Conservation (phyloP, 2,888 invertebrate genomes). For the Amblyjoppa fuscipennis region DNA sequence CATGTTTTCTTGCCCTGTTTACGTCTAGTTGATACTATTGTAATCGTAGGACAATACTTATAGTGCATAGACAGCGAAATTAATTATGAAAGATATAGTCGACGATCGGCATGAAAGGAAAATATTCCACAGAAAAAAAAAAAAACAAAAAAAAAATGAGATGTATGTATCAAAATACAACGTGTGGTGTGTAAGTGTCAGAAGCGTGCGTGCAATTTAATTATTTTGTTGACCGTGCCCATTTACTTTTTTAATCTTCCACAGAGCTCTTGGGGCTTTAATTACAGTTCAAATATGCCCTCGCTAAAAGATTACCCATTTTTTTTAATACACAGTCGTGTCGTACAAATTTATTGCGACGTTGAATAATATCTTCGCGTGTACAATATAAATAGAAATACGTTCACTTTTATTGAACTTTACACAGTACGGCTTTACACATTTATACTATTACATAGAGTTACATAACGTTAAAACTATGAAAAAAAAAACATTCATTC, state of each 20-base stretch:
- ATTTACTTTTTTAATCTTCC: conserved; percentile 1
- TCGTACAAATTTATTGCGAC: not conserved
- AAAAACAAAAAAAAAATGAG: conserved; percentile 47
- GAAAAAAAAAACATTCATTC: conserved; percentile 37
- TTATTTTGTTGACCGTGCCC: conserved; percentile 56
- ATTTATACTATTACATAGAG: conserved; percentile 40
- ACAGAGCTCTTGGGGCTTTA: not conserved
- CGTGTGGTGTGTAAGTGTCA: conserved; percentile 78
- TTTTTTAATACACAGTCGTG: not conserved
- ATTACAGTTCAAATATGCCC: not conserved
- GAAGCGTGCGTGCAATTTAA: conserved; percentile 53
- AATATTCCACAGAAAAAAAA: conserved; percentile 52
- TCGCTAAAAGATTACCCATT: not conserved
- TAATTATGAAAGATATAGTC: conserved; percentile 46
- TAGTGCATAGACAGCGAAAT: conserved; percentile 51
- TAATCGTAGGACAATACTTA: conserved; percentile 54
- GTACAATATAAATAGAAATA: conserved; percentile 38
- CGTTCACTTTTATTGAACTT: conserved; percentile 55
- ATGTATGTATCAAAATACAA: conserved; percentile 79
- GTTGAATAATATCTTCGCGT: not conserved
- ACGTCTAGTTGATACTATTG: conserved; percentile 43
- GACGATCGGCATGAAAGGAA: conserved; percentile 43
- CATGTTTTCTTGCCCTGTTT: not conserved
- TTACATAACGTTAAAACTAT: conserved; percentile 19
- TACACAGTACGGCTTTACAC: conserved; percentile 43